A percentile compares a stretch with the other conserved stretches of the same genome.
Conservation (phyloP, 2,113 vertebrate genomes). For the Gracilinanus agilis region DNA sequence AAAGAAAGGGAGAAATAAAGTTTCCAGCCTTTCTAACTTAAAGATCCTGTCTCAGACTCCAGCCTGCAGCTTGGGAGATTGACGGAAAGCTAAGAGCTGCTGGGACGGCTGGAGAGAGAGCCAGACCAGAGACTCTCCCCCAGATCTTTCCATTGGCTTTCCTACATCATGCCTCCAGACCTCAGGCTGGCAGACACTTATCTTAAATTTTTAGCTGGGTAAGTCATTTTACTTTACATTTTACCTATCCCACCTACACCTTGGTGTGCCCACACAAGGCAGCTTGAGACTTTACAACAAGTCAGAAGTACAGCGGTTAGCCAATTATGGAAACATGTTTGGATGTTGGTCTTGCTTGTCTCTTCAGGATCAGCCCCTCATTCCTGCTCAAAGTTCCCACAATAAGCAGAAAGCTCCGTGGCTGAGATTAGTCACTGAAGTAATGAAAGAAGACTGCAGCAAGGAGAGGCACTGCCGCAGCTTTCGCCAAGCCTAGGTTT, state of each 20-base stretch:
- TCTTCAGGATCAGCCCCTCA: constrained; percentile 37
- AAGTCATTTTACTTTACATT: constrained; percentile 60
- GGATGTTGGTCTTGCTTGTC: constrained; percentile 34
- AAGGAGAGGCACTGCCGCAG: constrained; percentile 82
- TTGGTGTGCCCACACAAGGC: constrained; percentile 70
- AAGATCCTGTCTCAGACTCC: no score
- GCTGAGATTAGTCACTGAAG: constrained; percentile 84
- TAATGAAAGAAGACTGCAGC: constrained; percentile 85
- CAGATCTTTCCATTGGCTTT: no score
- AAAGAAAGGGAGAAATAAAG: no score
- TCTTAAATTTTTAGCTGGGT: constrained; percentile 43
- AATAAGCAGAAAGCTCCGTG: constrained; percentile 57
- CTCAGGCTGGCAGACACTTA: background rate
- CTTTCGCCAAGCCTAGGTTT: constrained; percentile 84
- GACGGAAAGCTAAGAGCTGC: no score
- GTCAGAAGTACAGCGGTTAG: constrained; percentile 65
- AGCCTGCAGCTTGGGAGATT: no score
- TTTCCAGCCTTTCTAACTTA: no score
- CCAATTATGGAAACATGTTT: constrained; percentile 63
- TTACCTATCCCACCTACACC: constrained; percentile 54
- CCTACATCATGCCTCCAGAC: no score
- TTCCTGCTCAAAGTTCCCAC: constrained; percentile 35
- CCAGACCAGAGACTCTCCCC: no score
- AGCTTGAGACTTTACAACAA: constrained; percentile 64
- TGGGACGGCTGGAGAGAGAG: no score